These are phyloP conservation scores for Arothron firmamentum DNA, from an alignment of 2,113 vertebrate genomes.

Conservation along the genomic window DNA sequence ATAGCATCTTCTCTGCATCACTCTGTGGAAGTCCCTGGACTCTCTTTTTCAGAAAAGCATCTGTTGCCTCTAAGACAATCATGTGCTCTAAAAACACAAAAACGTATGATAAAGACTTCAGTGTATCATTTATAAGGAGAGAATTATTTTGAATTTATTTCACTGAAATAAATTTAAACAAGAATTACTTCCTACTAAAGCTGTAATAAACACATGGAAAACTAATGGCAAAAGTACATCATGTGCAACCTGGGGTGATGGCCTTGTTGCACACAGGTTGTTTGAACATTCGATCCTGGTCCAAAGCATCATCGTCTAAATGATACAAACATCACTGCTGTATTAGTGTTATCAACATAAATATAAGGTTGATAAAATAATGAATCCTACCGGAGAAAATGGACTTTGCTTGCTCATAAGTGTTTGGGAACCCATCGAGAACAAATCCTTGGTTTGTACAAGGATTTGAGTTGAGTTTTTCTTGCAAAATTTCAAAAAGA, in stretches of 20 bases:
- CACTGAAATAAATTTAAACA: too few species aligned
- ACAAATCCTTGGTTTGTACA: constrained; percentile 92
- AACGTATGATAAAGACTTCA: neutral
- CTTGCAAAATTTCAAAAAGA: constrained; percentile 75
- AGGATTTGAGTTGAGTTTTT: constrained; percentile 84
- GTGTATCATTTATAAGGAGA: too few species aligned
- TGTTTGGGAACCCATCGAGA: constrained; percentile 86
- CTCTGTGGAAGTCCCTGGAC: constrained; percentile 81
- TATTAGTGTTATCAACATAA: neutral
- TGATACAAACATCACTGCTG: neutral
- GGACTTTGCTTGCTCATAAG: constrained; percentile 79
- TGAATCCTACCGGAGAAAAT: constrained; percentile 80
- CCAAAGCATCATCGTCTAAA: constrained; percentile 71
- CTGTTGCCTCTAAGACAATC: constrained; percentile 80
- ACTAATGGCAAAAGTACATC: too few species aligned
- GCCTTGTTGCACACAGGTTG: constrained; percentile 68
- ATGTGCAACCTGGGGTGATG: constrained; percentile 81
- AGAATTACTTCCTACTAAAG: neutral
- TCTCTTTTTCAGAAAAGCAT: constrained; percentile 84
- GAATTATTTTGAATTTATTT: neutral
- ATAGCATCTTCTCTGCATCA: constrained; percentile 73
- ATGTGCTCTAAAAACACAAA: constrained; percentile 77
- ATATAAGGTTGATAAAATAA: neutral
- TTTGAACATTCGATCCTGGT: constrained; percentile 62
- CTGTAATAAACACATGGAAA: neutral